phyloP scores from a whole-genome alignment of 2,888 invertebrate genomes.

The Acanthosepion esculentum region DNA sequence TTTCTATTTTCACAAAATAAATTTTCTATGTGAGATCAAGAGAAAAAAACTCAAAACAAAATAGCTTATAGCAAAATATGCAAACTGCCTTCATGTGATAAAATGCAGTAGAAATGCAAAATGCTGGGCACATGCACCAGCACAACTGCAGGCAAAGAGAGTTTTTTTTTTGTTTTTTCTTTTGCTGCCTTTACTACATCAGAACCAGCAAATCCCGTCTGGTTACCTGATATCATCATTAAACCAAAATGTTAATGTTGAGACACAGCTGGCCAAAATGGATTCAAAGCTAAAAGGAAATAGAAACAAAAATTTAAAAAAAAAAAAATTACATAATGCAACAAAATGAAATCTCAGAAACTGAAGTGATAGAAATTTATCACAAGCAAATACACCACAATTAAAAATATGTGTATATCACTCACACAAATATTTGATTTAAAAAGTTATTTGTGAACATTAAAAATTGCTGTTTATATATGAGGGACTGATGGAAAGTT shows the following conservation, averaged over 20 bases:
- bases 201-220: neutral
- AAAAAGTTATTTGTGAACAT: conserved; percentile 44
- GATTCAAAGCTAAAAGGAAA: conserved; percentile 42
- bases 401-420: too few species aligned
- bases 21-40: neutral
- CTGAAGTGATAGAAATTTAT: too few species aligned
- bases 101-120: neutral
- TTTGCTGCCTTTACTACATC: neutral
- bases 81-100: neutral
- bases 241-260: conserved; percentile 33
- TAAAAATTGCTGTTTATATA: too few species aligned
- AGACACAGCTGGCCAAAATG: neutral
- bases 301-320: neutral
- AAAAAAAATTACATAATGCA: too few species aligned
- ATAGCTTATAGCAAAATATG: neutral
- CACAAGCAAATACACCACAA: too few species aligned
- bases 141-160: neutral
- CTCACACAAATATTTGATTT: too few species aligned
- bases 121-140: neutral
- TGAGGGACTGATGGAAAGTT: too few species aligned
- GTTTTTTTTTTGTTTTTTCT: neutral
- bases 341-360: too few species aligned
- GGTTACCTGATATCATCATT: conserved; percentile 39
- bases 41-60: neutral
- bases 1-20: neutral